phyloP scores from a whole-genome alignment of 2,113 vertebrate species.

The Eclectus roratus region DNA sequence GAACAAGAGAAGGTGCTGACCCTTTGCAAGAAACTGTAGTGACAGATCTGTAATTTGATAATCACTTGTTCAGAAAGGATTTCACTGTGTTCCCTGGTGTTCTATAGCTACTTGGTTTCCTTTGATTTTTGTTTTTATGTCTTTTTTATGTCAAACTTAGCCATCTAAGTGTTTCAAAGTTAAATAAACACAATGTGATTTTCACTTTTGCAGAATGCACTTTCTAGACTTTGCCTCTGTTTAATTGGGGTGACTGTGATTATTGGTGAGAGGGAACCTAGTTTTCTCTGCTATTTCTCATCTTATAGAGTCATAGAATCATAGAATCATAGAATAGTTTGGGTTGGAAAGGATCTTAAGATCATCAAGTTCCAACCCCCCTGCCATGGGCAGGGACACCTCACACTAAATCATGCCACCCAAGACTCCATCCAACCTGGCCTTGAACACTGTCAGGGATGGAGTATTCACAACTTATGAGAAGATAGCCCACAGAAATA shows the following conservation, averaged over 20 bases:
- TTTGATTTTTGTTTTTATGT: background rate
- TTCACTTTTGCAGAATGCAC: background rate
- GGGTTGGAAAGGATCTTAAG: background rate
- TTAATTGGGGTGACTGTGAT: background rate
- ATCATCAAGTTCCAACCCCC: background rate
- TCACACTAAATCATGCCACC: background rate
- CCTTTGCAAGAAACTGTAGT: constrained; percentile 52
- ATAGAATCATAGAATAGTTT: background rate
- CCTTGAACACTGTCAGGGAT: background rate
- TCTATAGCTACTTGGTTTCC: background rate
- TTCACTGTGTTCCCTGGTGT: constrained; percentile 51
- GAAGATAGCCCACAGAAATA: background rate
- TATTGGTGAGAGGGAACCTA: background rate
- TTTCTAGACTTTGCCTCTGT: background rate
- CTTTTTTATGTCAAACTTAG: background rate
- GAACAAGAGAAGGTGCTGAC: constrained; percentile 65
- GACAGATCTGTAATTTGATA: constrained; percentile 72
- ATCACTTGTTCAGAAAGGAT: constrained; percentile 45
- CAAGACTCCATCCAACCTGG: fast-evolving
- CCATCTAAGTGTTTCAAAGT: background rate
- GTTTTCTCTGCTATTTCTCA: background rate
- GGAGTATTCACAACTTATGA: background rate
- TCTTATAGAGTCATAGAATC: background rate
- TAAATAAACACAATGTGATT: background rate
- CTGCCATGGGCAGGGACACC: background rate